These are phyloP conservation scores for Phoxinus dragarum DNA, from an alignment of 2,797 vertebrate genomes.

Conservation along the genomic window DNA sequence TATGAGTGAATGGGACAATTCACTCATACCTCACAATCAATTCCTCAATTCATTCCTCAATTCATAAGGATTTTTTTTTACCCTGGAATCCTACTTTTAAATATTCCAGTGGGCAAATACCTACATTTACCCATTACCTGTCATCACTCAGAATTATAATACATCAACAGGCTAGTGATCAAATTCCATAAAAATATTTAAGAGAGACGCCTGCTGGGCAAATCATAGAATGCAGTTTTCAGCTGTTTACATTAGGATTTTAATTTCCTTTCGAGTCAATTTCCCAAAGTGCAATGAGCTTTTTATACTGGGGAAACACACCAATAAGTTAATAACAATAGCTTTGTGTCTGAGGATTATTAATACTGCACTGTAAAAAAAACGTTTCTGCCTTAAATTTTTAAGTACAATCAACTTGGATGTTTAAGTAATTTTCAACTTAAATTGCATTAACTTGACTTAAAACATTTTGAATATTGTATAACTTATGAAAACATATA, in stretches of 20 bases:
- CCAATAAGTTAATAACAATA: not conserved
- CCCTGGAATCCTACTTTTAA: not conserved
- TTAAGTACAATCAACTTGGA: too few species aligned
- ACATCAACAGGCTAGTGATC: not conserved
- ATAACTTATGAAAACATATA: too few species aligned
- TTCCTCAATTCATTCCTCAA: too few species aligned
- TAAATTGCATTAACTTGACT: too few species aligned
- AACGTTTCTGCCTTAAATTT: too few species aligned
- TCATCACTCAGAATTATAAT: not conserved
- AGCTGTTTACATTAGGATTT: not conserved
- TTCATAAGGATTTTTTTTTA: too few species aligned
- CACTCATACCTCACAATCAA: too few species aligned
- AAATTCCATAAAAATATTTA: not conserved
- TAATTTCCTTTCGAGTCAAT: not conserved
- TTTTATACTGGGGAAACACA: not conserved
- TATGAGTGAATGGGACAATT: too few species aligned
- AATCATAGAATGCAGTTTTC: not conserved
- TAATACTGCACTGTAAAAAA: not conserved
- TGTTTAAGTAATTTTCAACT: too few species aligned
- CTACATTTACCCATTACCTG: not conserved
- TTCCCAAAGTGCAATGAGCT: not conserved
- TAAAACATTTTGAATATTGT: too few species aligned
- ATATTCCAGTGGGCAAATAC: not conserved
- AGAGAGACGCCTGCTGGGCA: conserved; percentile 14
- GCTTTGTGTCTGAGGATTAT: not conserved